A percentile compares a stretch with the other conserved stretches of the same genome.
These are phyloP conservation scores for Lysiphlebus fabarum DNA, from an alignment of 1,140 invertebrate genomes.

Conservation along the genomic window DNA sequence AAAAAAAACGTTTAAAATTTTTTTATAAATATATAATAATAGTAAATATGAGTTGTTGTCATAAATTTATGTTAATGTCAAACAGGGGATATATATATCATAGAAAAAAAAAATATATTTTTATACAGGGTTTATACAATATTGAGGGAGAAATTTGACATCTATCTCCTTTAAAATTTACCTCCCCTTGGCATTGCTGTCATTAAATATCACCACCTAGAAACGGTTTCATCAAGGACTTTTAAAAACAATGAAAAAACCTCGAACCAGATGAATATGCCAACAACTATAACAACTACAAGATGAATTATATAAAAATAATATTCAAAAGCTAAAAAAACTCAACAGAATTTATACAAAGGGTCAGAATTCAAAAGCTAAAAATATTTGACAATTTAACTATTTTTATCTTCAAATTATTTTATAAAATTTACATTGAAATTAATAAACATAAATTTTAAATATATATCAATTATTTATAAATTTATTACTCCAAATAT, in stretches of 20 bases:
- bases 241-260: conserved; percentile 36
- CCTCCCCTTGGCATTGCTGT: conserved; percentile 25
- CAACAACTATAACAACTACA: no score
- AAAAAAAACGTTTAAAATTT: no score
- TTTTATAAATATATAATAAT: no score
- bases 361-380: conserved; percentile 17
- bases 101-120: conserved; percentile 1
- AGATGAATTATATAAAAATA: not conserved
- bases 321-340: conserved; percentile 20
- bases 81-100: no score
- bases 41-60: no score
- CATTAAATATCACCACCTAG: conserved; percentile 38
- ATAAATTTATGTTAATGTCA: no score
- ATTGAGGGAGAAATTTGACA: conserved; percentile 1
- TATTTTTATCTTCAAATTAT: no score
- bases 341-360: no score
- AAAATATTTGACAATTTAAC: not conserved
- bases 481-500: no score
- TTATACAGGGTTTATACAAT: conserved; percentile 4
- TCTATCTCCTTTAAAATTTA: conserved; percentile 26
- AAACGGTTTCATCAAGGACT: conserved; percentile 41
- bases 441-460: no score
- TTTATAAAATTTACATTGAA: no score
- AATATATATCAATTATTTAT: no score
- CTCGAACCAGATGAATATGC: conserved; percentile 32